Evolutionary conservation across 2,113 vertebrate genomes (phyloP), one percentile per base, ranked within the genome.

Genomic region (Lepisosteus osseus): DNA sequence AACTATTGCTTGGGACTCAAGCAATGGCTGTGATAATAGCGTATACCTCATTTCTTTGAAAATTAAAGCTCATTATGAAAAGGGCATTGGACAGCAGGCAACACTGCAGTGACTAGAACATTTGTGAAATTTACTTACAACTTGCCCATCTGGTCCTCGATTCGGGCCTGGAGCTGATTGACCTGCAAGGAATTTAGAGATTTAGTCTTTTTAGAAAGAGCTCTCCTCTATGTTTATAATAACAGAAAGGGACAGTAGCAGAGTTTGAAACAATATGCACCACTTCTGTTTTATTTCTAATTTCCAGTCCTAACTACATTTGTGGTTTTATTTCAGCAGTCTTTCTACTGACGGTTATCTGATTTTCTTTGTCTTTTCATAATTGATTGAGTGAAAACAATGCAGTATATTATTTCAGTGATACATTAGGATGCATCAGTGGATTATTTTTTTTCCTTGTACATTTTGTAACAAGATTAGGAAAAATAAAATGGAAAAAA

Each of bases 141-240:
- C 85, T 86, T 90, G 51, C 29, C 40, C 80, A 77, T 86, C 74
- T 87, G 86, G 66, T 89, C 82, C 70, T 12, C 81, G 83, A 90
- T 82, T 82, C 85, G 71, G 82, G 67, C 47, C 82, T 89, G 86
- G 61, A 86, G 78, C 59, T 79, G 70, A 77, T 77, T 85, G 61
- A 88, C 83, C 87, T 88, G 86, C 29, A 88, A 86, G 80, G 79
- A 85, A 82, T 80, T 76, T 78, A 88, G 72, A 85, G 73, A 78
- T 85, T 86, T 83, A 84, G 77, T 81, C 65, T 15, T 17, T 47
- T 73, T 56, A 43, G 44, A 54, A 54, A 62, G 67, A 70, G 7
- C 69, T 69, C 67, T 71, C 5, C 2, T 15, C 57, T 70, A 44
- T 71, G 55, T 41, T 63, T 43, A 44, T 11, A 57, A 71, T 43